phyloP scores from a whole-genome alignment of 2,888 invertebrate species.

The Tenthredo scrophulariae region DNA sequence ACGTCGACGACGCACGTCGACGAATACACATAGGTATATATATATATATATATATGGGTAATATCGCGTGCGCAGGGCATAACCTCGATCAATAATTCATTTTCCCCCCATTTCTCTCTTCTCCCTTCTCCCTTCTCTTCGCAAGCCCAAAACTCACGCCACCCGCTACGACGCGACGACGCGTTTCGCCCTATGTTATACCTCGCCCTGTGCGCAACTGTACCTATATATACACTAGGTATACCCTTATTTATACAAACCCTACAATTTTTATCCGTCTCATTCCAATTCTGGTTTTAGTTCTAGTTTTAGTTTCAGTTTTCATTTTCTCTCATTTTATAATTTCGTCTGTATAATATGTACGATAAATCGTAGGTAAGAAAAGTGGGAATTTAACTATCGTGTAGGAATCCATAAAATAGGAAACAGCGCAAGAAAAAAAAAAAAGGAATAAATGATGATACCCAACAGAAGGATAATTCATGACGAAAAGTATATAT shows the following conservation, averaged over 20 bases:
- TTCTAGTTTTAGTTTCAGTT: too few relatives aligned
- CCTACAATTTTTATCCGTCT: neutral
- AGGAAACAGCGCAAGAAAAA: too few relatives aligned
- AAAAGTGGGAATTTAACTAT: too few relatives aligned
- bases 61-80: slow-evolving; percentile 45
- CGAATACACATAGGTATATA: neutral
- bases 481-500: too few relatives aligned
- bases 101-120: slow-evolving; percentile 67
- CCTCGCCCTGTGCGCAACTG: slow-evolving; percentile 10
- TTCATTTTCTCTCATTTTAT: too few relatives aligned
- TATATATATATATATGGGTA: neutral
- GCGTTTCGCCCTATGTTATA: neutral
- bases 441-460: too few relatives aligned
- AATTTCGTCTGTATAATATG: too few relatives aligned
- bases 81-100: slow-evolving; percentile 71
- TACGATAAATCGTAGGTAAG: too few relatives aligned
- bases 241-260: neutral
- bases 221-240: neutral
- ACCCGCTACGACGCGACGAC: neutral
- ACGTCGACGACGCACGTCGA: slow-evolving; percentile 2
- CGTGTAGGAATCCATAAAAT: too few relatives aligned
- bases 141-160: slow-evolving; percentile 3
- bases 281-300: too few relatives aligned
- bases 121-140: slow-evolving; percentile 52
- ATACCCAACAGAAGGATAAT: too few relatives aligned